Conservation (phyloP, 2,888 invertebrate species). For the Lacanobia wlatinum region DNA sequence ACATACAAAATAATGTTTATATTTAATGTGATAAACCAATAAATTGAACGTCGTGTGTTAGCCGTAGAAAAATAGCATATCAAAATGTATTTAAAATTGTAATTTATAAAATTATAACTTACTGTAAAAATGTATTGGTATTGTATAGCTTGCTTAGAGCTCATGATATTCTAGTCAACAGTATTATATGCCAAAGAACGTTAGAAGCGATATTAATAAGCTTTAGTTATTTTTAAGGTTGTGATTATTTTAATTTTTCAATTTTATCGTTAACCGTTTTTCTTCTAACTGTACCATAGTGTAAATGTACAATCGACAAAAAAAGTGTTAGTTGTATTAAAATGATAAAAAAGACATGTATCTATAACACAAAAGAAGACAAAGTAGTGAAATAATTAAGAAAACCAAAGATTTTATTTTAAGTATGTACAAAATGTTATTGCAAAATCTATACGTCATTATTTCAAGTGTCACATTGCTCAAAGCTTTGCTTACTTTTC, state of each 20-base stretch:
- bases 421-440: slow-evolving; percentile 8
- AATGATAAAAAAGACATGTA: slow-evolving; percentile 42
- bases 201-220: slow-evolving; percentile 67
- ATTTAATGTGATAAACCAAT: slow-evolving; percentile 75
- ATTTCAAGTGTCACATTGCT: slow-evolving; percentile 13
- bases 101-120: slow-evolving; percentile 63
- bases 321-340: slow-evolving; percentile 39
- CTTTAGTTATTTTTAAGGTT: slow-evolving; percentile 79
- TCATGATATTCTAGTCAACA: slow-evolving; percentile 61
- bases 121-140: slow-evolving; percentile 57
- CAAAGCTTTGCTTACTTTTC: slow-evolving; percentile 25
- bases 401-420: slow-evolving; percentile 44
- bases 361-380: slow-evolving; percentile 54
- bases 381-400: slow-evolving; percentile 62
- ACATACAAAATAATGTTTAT: slow-evolving; percentile 62
- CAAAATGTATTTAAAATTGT: slow-evolving; percentile 67
- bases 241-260: slow-evolving; percentile 76
- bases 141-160: slow-evolving; percentile 66
- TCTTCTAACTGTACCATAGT: slow-evolving; percentile 45
- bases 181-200: slow-evolving; percentile 71
- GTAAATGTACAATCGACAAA: slow-evolving; percentile 44
- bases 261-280: slow-evolving; percentile 51
- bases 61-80: slow-evolving; percentile 80
- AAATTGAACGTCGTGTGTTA: slow-evolving; percentile 65
- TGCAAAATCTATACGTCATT: slow-evolving; percentile 4